Conservation (phyloP, 2,797 vertebrate genomes). For the Tauraco hartlaubi region DNA sequence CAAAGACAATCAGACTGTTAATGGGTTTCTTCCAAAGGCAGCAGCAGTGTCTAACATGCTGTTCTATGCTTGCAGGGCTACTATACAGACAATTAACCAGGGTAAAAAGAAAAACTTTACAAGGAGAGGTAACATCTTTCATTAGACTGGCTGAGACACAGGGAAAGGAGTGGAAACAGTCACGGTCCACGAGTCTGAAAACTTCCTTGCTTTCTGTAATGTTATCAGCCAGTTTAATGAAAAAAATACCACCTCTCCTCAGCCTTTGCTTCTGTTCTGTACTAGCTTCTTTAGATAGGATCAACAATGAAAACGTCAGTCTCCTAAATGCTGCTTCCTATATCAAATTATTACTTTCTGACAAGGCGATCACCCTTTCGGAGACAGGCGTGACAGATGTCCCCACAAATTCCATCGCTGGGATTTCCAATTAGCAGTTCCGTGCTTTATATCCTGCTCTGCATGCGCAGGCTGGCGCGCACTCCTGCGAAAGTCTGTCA, state of each 20-base stretch:
- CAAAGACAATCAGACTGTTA: conserved; percentile 21
- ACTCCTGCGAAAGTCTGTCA: not conserved
- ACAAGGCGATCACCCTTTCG: not conserved
- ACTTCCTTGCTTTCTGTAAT: not conserved
- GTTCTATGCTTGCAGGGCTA: not conserved
- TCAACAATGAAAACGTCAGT: not conserved
- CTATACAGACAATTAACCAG: not conserved
- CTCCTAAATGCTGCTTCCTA: not conserved
- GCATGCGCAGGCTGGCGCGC: not conserved
- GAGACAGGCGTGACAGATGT: not conserved
- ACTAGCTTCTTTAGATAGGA: not conserved
- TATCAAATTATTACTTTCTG: conserved; percentile 36
- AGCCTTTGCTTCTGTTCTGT: not conserved
- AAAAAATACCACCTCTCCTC: not conserved
- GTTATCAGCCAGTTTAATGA: not conserved
- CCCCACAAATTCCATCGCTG: not conserved
- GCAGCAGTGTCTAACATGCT: not conserved
- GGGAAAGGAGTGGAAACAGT: not conserved
- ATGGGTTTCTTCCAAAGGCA: not conserved
- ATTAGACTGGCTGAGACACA: not conserved
- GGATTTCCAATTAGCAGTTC: not conserved
- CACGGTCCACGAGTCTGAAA: not conserved
- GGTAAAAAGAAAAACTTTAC: not conserved
- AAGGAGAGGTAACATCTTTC: not conserved
- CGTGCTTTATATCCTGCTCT: not conserved